A percentile compares a stretch with the other conserved stretches of the same genome.
These are phyloP conservation scores for Protobothrops flavoviridis DNA, from an alignment of 2,113 vertebrate genomes.

Conservation along the genomic window DNA sequence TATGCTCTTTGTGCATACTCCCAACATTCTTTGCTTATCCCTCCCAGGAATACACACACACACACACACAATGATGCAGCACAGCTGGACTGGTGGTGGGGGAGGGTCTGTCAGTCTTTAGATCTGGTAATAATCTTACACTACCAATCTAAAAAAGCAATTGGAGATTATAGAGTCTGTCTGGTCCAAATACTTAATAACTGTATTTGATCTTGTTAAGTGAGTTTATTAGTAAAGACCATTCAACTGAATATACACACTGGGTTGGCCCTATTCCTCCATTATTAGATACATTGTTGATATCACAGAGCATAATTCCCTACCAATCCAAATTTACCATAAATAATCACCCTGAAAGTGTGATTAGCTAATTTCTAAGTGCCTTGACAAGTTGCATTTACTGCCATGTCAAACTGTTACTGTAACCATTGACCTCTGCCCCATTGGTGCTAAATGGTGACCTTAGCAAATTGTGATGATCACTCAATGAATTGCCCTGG, in stretches of 20 bases:
- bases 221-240: not conserved
- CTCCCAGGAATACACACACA: not conserved
- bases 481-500: not conserved
- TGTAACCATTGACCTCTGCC: not conserved
- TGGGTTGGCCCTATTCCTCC: not conserved
- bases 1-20: not conserved
- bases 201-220: not conserved
- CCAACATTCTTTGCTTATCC: not conserved
- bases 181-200: not conserved
- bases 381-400: not conserved
- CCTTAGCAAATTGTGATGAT: not conserved
- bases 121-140: not conserved
- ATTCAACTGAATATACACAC: not conserved
- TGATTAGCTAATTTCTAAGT: not conserved
- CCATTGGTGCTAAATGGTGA: not conserved
- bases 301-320: not conserved
- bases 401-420: not conserved
- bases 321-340: not conserved
- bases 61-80: not conserved
- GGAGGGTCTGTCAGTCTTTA: not conserved
- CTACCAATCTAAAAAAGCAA: not conserved
- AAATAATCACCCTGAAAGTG: not conserved
- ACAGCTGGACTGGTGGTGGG: not conserved
- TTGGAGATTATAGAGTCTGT: not conserved
- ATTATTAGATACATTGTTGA: not conserved